A percentile compares a stretch with the other conserved stretches of the same genome.
phyloP scores from a whole-genome alignment of 2,797 vertebrate species.

The Philypnodon macrostomus region DNA sequence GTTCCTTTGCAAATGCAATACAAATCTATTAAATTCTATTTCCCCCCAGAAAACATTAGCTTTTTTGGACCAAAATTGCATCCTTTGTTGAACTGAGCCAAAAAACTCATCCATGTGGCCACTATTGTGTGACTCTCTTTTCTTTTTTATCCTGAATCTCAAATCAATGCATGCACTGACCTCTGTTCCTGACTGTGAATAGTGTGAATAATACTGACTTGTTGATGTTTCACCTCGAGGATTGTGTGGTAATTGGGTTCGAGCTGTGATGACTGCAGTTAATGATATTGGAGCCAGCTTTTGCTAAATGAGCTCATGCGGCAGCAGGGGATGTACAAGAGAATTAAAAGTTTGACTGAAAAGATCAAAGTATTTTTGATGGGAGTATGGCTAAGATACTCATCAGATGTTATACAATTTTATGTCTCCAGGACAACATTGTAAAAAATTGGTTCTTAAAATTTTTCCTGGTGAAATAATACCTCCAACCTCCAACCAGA shows the following conservation, averaged over 20 bases:
- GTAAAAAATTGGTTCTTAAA: too few relatives aligned
- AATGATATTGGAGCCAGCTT: neutral
- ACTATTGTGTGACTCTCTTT: conserved; percentile 15
- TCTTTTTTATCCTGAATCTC: neutral
- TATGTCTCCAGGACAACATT: too few relatives aligned
- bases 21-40: too few relatives aligned
- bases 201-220: conserved; percentile 6
- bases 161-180: neutral
- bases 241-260: conserved; percentile 9
- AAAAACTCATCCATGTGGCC: neutral
- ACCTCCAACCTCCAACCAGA: too few relatives aligned
- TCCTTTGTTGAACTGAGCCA: too few relatives aligned
- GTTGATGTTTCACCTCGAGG: conserved; percentile 9
- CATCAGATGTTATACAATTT: too few relatives aligned
- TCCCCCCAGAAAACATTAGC: too few relatives aligned
- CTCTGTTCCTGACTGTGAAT: neutral
- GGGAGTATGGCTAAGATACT: too few relatives aligned
- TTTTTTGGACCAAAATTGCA: too few relatives aligned
- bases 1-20: too few relatives aligned
- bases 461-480: too few relatives aligned
- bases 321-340: neutral
- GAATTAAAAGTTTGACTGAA: neutral
- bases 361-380: too few relatives aligned
- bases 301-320: conserved; percentile 2
- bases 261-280: conserved; percentile 1